Evolutionary conservation across 2,113 vertebrate genomes (phyloP).

Genomic region (Gallinago jamesoni): DNA sequence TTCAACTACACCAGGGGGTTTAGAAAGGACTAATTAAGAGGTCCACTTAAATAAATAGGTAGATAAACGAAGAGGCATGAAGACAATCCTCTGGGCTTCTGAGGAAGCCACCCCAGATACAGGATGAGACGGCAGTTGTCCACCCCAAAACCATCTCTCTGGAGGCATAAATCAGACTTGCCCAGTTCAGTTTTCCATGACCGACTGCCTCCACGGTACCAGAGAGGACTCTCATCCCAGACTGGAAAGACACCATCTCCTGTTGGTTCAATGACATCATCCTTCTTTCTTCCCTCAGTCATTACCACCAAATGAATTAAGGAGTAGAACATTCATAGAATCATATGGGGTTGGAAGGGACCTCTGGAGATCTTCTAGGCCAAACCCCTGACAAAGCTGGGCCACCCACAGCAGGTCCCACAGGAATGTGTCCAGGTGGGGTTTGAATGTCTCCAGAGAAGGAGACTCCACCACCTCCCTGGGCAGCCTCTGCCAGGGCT

Average conservation of each 20-base stretch:
- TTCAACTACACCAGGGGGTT: fast-evolving
- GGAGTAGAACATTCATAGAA: background rate
- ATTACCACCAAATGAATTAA: background rate
- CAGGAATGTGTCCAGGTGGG: no score
- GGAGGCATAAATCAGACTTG: background rate
- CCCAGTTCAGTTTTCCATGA: background rate
- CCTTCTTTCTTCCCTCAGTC: background rate
- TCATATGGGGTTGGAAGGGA: no score
- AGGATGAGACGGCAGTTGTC: background rate
- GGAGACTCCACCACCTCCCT: no score
- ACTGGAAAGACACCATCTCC: background rate
- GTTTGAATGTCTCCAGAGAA: no score
- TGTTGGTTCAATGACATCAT: background rate
- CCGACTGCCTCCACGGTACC: no score
- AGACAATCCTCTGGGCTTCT: background rate
- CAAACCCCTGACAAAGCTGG: no score
- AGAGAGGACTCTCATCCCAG: fast-evolving
- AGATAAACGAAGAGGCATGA: background rate
- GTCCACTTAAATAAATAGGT: background rate
- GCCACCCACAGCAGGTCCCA: no score
- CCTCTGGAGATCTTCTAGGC: no score
- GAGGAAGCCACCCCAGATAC: background rate
- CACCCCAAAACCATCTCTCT: background rate
- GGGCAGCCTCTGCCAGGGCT: no score
- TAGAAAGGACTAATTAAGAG: background rate